Conservation (phyloP, 2,888 invertebrate genomes). For the Caenorhabditis imperialis region DNA sequence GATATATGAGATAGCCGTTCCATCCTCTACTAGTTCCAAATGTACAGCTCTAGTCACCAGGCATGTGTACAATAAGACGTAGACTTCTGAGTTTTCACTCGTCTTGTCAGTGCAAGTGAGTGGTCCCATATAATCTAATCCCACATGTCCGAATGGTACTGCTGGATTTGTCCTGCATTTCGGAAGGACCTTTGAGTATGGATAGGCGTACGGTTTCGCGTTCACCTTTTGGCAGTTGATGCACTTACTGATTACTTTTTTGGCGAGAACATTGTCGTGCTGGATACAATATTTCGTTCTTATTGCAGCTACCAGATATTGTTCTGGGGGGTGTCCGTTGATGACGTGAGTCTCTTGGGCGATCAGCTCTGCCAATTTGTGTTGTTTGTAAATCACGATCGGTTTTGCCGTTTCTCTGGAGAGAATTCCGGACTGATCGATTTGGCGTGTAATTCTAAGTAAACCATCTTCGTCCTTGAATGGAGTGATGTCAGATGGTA, state of each 20-base stretch:
- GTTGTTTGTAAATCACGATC: constrained; percentile 74
- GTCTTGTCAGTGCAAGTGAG: constrained; percentile 44
- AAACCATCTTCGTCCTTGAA: constrained; percentile 2
- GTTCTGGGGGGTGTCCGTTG: not conserved
- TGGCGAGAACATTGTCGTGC: not conserved
- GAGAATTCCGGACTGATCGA: constrained; percentile 19
- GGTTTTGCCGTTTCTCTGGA: constrained; percentile 52
- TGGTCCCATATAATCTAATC: constrained; percentile 79
- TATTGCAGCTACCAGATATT: not conserved
- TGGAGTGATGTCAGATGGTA: not conserved
- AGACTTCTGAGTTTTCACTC: constrained; percentile 53
- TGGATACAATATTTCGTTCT: not conserved
- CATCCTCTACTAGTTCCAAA: constrained; percentile 76
- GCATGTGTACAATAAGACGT: constrained; percentile 79
- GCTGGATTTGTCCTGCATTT: constrained; percentile 29
- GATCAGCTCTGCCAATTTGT: not conserved
- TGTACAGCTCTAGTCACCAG: constrained; percentile 78
- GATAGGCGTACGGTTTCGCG: constrained; percentile 2
- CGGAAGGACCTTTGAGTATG: constrained; percentile 12
- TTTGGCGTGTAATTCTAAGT: not conserved
- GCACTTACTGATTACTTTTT: constrained; percentile 3
- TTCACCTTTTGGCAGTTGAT: constrained; percentile 17
- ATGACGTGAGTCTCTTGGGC: not conserved
- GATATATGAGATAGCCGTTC: constrained; percentile 67
- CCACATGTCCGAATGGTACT: constrained; percentile 73